Conservation (phyloP, 2,113 vertebrate species). For the Peromyscus leucopus region DNA sequence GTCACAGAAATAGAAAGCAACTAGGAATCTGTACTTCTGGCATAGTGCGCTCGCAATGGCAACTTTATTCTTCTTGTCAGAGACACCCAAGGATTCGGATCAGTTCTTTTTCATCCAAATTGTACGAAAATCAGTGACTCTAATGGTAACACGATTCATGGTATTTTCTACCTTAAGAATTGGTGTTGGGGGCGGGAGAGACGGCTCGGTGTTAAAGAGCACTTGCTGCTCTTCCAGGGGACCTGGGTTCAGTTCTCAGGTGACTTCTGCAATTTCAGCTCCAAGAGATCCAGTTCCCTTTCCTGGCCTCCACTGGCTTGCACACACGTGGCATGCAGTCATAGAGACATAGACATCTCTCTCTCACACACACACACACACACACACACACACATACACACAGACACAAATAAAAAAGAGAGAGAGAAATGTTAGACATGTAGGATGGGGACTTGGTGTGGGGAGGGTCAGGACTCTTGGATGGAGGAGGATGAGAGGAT, state of each 20-base stretch:
- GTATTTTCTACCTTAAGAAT: neutral
- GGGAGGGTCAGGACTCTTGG: neutral
- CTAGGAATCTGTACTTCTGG: neutral
- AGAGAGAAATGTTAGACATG: neutral
- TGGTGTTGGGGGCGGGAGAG: neutral
- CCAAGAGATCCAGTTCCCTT: neutral
- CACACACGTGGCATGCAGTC: neutral
- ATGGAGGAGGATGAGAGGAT: neutral
- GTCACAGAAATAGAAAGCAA: neutral
- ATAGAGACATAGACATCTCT: no score
- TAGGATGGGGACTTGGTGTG: neutral
- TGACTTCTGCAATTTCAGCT: no score
- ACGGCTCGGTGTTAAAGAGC: neutral
- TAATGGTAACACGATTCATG: neutral
- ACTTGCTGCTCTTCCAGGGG: neutral
- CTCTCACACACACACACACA: no score
- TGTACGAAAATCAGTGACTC: neutral
- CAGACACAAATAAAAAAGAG: neutral
- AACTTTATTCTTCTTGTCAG: no score
- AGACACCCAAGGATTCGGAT: neutral
- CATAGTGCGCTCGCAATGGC: no score
- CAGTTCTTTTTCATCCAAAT: neutral
- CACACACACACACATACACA: neutral
- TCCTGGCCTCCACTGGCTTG: neutral
- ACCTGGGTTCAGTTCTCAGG: neutral